A percentile compares a stretch with the other conserved stretches of the same genome.
phyloP scores from a whole-genome alignment of 2,113 vertebrate genomes.

The Pao palembangensis region DNA sequence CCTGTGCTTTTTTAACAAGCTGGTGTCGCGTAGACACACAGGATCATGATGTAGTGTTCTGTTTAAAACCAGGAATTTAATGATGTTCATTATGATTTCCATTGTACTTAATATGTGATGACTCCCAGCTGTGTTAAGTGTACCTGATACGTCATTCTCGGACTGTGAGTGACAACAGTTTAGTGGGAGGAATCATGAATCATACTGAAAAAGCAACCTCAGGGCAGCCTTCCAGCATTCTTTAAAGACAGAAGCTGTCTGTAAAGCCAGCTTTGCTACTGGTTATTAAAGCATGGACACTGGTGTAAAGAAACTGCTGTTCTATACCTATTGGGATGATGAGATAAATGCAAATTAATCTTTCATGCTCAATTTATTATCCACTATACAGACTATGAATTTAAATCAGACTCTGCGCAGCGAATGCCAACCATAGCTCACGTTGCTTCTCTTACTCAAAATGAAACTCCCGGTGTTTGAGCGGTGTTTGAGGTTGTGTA shows the following conservation, averaged over 20 bases:
- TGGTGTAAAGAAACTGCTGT: conserved; percentile 44
- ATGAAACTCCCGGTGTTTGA: conserved; percentile 10
- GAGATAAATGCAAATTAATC: conserved; percentile 63
- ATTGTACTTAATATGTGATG: conserved; percentile 53
- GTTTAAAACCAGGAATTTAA: conserved; percentile 46
- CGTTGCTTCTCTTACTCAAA: conserved; percentile 22
- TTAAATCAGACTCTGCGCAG: conserved; percentile 52
- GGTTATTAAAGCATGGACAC: conserved; percentile 44
- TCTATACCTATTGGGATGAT: conserved; percentile 49
- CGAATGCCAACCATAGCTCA: conserved; percentile 12
- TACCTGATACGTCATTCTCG: conserved; percentile 45
- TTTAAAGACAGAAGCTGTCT: conserved; percentile 51
- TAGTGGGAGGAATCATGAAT: conserved; percentile 51
- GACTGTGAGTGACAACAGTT: conserved; percentile 56
- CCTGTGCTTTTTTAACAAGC: conserved; percentile 26
- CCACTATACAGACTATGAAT: conserved; percentile 59
- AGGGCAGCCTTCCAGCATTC: conserved; percentile 42
- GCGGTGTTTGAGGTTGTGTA: conserved; percentile 1
- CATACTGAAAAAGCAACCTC: conserved; percentile 26
- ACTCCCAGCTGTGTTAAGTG: conserved; percentile 40
- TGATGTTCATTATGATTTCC: conserved; percentile 61
- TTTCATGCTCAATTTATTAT: conserved; percentile 67
- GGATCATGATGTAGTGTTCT: conserved; percentile 31
- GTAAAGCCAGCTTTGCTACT: conserved; percentile 35
- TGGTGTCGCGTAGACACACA: conserved; percentile 21